phyloP scores from a whole-genome alignment of 2,797 vertebrate genomes.

The Antrozous pallidus region DNA sequence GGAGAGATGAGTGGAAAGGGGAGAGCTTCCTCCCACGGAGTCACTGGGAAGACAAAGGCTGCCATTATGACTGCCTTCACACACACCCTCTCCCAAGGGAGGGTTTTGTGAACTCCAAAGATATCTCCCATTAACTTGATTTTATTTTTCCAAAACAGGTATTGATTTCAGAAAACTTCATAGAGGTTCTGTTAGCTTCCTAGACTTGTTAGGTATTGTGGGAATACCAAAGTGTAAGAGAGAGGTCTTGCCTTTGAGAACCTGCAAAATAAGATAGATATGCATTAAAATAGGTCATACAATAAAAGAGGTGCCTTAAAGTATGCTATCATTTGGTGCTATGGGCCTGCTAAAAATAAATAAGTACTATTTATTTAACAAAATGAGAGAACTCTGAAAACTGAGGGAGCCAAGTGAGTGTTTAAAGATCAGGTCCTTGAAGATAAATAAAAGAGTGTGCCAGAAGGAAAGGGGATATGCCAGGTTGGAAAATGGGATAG shows the following conservation, averaged over 20 bases:
- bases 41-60: not conserved
- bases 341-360: not conserved
- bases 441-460: not conserved
- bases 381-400: not conserved
- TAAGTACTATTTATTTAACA: not conserved
- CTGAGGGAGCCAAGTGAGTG: not conserved
- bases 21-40: not conserved
- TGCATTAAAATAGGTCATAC: not conserved
- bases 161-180: conserved; percentile 18
- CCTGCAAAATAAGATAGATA: not conserved
- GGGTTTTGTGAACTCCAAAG: not conserved
- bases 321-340: not conserved
- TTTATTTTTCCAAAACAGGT: conserved; percentile 32
- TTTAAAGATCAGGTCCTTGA: not conserved
- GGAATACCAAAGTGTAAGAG: not conserved
- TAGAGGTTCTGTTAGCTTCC: not conserved
- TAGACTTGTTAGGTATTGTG: not conserved
- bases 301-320: not conserved
- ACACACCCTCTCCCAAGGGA: not conserved
- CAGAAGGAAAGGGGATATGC: not conserved
- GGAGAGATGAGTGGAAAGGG: not conserved
- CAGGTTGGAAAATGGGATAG: not conserved
- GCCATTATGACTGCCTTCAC: not conserved
- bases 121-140: not conserved
- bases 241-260: conserved; percentile 13